Conservation (phyloP, 2,888 invertebrate species). For the Drosophila diplacantha region DNA sequence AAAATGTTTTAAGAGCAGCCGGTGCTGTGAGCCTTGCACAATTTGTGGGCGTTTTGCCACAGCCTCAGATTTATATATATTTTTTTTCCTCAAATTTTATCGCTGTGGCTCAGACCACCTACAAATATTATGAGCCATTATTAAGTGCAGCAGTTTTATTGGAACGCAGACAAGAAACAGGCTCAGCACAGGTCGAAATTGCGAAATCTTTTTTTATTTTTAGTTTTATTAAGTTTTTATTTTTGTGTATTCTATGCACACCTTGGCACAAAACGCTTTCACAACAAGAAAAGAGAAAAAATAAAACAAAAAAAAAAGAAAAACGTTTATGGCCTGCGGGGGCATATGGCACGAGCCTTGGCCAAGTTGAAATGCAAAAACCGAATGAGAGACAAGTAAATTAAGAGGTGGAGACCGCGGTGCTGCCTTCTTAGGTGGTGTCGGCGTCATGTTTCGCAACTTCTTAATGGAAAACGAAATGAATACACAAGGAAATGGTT, state of each 20-base stretch:
- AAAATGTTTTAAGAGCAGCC: conserved; percentile 28
- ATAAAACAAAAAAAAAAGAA: conserved; percentile 10
- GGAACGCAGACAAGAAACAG: conserved; percentile 14
- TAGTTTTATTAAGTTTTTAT: conserved; percentile 2
- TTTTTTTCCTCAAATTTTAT: conserved; percentile 22
- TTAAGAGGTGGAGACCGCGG: conserved; percentile 18
- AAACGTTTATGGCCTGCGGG: conserved; percentile 48
- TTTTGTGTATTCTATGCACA: conserved; percentile 35
- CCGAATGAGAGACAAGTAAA: conserved; percentile 37
- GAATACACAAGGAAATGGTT: conserved; percentile 17
- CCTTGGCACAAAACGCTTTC: conserved; percentile 48
- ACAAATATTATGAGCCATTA: conserved; percentile 60
- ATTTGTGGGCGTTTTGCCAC: conserved; percentile 54
- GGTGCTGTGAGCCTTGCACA: conserved; percentile 46
- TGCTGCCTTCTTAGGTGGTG: conserved; percentile 21
- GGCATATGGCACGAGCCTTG: conserved; percentile 58
- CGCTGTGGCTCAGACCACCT: conserved; percentile 54
- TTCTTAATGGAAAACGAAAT: conserved; percentile 26
- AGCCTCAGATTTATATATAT: conserved; percentile 9
- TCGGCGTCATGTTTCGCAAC: conserved; percentile 24
- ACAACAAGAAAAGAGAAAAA: conserved; percentile 47
- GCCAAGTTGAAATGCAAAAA: conserved; percentile 60
- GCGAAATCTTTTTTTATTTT: conserved; percentile 14
- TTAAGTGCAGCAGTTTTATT: conserved; percentile 55
- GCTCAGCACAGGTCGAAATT: conserved; percentile 35